A percentile compares a stretch with the other conserved stretches of the same genome.
These are phyloP conservation scores for Misgurnus mizolepis DNA, from an alignment of 2,113 vertebrate genomes.

Conservation along the genomic window DNA sequence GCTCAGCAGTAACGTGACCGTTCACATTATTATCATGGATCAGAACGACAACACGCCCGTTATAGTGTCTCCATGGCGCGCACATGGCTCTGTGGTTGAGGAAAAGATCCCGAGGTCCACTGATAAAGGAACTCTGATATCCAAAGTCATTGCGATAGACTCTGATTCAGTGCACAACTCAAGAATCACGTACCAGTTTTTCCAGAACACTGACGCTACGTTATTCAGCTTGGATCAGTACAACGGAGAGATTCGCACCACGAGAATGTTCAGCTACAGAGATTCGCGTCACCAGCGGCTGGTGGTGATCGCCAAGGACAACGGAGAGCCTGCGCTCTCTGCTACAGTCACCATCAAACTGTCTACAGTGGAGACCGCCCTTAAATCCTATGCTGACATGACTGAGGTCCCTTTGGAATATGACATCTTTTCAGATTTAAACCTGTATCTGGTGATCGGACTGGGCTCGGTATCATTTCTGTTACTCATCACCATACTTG, in stretches of 20 bases:
- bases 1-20: constrained; percentile 67
- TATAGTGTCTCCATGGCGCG: constrained; percentile 69
- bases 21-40: constrained; percentile 74
- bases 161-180: constrained; percentile 70
- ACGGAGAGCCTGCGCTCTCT: constrained; percentile 75
- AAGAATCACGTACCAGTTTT: constrained; percentile 70
- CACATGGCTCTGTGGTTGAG: constrained; percentile 68
- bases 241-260: constrained; percentile 51
- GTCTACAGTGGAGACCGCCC: constrained; percentile 77
- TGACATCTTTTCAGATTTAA: constrained; percentile 62
- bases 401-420: constrained; percentile 69
- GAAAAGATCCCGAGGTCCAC: constrained; percentile 65
- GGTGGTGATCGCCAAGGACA: constrained; percentile 69
- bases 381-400: constrained; percentile 74
- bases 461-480: constrained; percentile 76
- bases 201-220: constrained; percentile 67
- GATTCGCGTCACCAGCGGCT: constrained; percentile 67
- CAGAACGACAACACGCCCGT: constrained; percentile 75
- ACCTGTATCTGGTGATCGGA: constrained; percentile 63
- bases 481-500: constrained; percentile 75
- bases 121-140: constrained; percentile 47
- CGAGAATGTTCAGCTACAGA: constrained; percentile 70
- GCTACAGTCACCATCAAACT: constrained; percentile 76
- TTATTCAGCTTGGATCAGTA: constrained; percentile 66
- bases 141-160: constrained; percentile 64